Base-by-base conservation (phyloP, 2,113 vertebrate genomes). In the Dasyornis broadbenti region DNA sequence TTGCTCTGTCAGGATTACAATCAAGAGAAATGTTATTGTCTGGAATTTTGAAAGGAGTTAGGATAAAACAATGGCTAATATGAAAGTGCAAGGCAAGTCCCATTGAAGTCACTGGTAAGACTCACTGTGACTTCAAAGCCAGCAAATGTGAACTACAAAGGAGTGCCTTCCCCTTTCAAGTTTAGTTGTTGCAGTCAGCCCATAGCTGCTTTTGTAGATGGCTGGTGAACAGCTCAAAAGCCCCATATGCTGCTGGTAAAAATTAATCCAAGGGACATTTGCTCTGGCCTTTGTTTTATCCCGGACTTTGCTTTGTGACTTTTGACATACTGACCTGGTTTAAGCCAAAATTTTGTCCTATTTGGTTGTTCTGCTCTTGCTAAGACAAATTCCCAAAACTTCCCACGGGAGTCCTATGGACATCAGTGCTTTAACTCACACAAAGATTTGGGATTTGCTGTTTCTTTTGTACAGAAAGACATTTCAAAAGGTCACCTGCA, bases 41-140 rank as follows among this genome's bases (percentile, higher is more conserved):
- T 91, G 91, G 83, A 94, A 91, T 94, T 96, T 89, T 97, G 90
- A 96, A 96, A 96, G 70, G 81, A 72, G 54, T 47, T 49, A 80
- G 95, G 94, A 96, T 96, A 87, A 97, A 96, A 96, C 96, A 97
- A 96, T 96, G 91, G 56, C 45, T 85, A 85, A 92, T 96, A 86
- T 76, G 53, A 95, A 95, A 94, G 86, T 30, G 78, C 33, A 79
- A 86, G 79, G 59, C 85, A 69, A 83, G 87, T 71, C 82, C 88
- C 86, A 93, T 89, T 97, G 95, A 97, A 96, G 89, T 92, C 88
- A 22, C 52, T 83, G 92, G 79, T 93, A 94, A 96, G 95, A 95
- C 86, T 93, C 76, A 17, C 6, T 27, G 61, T 89, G 92, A 95
- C 88, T 96, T 96, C 95, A 96, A 96, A 96, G 95, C 33, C 73